A percentile compares a stretch with the other conserved stretches of the same genome.
phyloP scores from a whole-genome alignment of 2,888 invertebrate genomes.

The Podabrus alpinus region DNA sequence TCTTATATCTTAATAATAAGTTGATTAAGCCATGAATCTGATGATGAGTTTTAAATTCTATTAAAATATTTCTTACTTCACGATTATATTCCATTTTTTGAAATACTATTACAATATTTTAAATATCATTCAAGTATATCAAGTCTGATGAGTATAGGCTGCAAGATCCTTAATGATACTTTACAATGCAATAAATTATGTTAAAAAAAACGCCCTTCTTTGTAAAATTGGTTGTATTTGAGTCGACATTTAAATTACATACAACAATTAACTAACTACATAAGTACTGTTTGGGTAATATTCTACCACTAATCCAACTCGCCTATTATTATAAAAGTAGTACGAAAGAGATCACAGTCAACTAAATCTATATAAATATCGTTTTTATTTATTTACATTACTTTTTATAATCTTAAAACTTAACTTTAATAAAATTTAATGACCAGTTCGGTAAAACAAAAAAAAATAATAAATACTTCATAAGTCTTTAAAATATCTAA shows the following conservation, averaged over 20 bases:
- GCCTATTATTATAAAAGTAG: background rate
- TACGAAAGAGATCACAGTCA: slow-evolving; percentile 1
- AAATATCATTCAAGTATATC: no score
- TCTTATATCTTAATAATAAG: no score
- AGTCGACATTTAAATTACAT: background rate
- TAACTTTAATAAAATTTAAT: background rate
- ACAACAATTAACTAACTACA: background rate
- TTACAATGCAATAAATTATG: no score
- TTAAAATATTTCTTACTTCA: no score
- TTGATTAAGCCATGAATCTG: no score
- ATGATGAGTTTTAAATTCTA: no score
- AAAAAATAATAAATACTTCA: background rate
- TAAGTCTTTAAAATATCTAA: background rate
- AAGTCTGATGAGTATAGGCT: no score
- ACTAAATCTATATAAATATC: background rate
- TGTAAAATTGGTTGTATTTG: background rate
- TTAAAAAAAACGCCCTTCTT: background rate
- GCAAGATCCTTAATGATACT: no score
- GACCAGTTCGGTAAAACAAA: background rate
- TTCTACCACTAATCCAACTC: background rate
- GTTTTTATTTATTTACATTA: background rate
- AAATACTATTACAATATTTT: no score
- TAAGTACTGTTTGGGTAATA: background rate
- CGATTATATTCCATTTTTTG: no score
- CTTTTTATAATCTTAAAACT: background rate